phyloP scores from a whole-genome alignment of 2,113 vertebrate genomes.

The Chaetodon trifascialis region DNA sequence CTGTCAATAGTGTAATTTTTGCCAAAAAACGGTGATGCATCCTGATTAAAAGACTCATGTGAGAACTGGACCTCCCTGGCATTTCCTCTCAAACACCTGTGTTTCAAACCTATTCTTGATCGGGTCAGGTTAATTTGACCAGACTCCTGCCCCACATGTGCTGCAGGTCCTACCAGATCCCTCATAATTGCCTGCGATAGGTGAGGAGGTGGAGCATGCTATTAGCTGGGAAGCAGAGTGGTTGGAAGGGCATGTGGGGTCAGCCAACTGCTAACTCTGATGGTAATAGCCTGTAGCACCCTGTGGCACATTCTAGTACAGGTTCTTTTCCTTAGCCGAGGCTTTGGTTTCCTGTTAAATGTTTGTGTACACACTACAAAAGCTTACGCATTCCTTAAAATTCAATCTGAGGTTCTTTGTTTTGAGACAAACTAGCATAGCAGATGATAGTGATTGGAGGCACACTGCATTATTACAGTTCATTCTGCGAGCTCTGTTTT shows the following conservation, averaged over 20 bases:
- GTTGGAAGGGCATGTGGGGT: not conserved
- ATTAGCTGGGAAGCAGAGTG: slow-evolving; percentile 24
- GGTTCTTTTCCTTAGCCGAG: slow-evolving; percentile 4
- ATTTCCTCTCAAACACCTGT: slow-evolving; percentile 59
- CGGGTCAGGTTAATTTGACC: slow-evolving; percentile 46
- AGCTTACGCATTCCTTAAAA: not conserved
- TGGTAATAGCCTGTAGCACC: slow-evolving; percentile 46
- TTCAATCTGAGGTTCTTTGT: slow-evolving; percentile 19
- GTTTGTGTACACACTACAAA: slow-evolving; percentile 8
- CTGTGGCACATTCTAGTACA: not conserved
- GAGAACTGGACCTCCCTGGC: slow-evolving; percentile 41
- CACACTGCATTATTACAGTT: slow-evolving; percentile 40
- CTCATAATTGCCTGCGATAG: slow-evolving; percentile 10
- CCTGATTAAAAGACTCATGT: slow-evolving; percentile 23
- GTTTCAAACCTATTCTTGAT: slow-evolving; percentile 51
- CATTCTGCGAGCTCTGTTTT: slow-evolving; percentile 62
- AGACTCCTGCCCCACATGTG: slow-evolving; percentile 31
- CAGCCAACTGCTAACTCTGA: slow-evolving; percentile 40
- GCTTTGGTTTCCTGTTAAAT: slow-evolving; percentile 35
- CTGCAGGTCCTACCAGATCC: slow-evolving; percentile 26
- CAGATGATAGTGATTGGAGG: slow-evolving; percentile 57
- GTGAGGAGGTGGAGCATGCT: not conserved
- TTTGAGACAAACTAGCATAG: slow-evolving; percentile 33
- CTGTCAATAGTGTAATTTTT: slow-evolving; percentile 12
- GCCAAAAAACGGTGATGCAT: slow-evolving; percentile 18